These are phyloP conservation scores for Camponotus vicinus DNA, from an alignment of 1,140 invertebrate genomes.

Conservation along the genomic window DNA sequence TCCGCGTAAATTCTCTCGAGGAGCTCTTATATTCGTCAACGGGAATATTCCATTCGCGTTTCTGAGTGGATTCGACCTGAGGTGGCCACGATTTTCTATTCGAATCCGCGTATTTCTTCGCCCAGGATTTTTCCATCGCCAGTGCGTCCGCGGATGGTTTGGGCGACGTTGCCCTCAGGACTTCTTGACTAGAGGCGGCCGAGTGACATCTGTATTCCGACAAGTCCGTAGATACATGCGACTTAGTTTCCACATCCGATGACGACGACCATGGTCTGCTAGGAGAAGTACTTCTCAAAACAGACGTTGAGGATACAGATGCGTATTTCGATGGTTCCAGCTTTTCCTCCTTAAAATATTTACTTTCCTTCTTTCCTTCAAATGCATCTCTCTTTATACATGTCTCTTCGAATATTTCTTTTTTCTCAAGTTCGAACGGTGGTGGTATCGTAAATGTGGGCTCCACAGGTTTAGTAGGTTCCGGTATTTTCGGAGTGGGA, in stretches of 20 bases:
- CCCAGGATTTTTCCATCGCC: constrained; percentile 89
- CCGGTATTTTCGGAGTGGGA: constrained; percentile 74
- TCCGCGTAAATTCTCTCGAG: constrained; percentile 77
- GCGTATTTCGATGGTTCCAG: constrained; percentile 40
- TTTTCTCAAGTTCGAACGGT: constrained; percentile 79
- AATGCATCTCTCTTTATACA: constrained; percentile 70
- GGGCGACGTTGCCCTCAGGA: constrained; percentile 76
- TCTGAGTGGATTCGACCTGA: constrained; percentile 72
- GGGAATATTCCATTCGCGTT: constrained; percentile 78
- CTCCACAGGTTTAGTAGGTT: constrained; percentile 35
- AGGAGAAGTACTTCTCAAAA: constrained; percentile 59
- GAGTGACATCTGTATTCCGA: constrained; percentile 78
- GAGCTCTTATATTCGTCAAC: constrained; percentile 80
- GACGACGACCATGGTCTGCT: constrained; percentile 73
- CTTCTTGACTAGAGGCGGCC: constrained; percentile 74
- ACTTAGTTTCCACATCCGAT: constrained; percentile 79
- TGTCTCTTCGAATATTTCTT: constrained; percentile 69
- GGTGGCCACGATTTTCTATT: constrained; percentile 87
- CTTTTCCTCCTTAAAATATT: constrained; percentile 69
- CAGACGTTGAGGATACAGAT: constrained; percentile 18
- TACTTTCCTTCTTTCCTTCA: constrained; percentile 67
- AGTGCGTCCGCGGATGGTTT: constrained; percentile 88
- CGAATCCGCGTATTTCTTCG: constrained; percentile 86
- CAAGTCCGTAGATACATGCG: constrained; percentile 77
- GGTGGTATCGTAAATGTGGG: constrained; percentile 73